These are phyloP conservation scores for Pogonomyrmex californicus DNA, from an alignment of 1,140 invertebrate species.

Conservation along the genomic window DNA sequence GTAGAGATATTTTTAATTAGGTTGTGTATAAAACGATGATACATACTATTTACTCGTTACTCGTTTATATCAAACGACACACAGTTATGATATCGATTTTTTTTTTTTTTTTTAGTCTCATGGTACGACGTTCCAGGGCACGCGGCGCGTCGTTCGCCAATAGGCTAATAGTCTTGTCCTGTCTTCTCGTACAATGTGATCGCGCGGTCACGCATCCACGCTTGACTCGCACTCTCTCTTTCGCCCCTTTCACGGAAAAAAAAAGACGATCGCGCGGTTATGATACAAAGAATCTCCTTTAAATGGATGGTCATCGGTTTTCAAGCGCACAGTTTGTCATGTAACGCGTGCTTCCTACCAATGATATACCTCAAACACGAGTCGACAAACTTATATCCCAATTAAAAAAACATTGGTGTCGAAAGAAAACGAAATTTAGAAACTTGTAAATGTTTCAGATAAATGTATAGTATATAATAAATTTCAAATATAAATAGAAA, in stretches of 20 bases:
- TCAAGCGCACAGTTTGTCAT: conserved; percentile 66
- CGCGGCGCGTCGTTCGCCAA: conserved; percentile 79
- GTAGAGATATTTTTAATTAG: conserved; percentile 84
- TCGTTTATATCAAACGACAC: conserved; percentile 86
- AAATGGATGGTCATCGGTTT: conserved; percentile 80
- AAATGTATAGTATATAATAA: background rate
- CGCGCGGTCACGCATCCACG: conserved; percentile 67
- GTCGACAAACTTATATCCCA: no score
- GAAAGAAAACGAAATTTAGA: conserved; percentile 17
- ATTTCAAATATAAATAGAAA: no score
- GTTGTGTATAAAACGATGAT: conserved; percentile 87
- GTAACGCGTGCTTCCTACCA: conserved; percentile 14
- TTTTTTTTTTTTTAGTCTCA: conserved; percentile 85
- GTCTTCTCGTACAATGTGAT: conserved; percentile 79
- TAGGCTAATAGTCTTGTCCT: conserved; percentile 85
- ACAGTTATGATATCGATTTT: conserved; percentile 86
- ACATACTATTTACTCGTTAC: conserved; percentile 84
- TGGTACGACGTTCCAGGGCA: conserved; percentile 79
- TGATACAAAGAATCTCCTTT: conserved; percentile 80
- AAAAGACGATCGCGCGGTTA: conserved; percentile 70
- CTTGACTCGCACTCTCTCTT: conserved; percentile 48
- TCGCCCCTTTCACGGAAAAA: conserved; percentile 42
- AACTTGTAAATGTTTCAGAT: conserved; percentile 16
- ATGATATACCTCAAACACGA: background rate
- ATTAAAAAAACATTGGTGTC: background rate